Base-by-base conservation (phyloP, 2,888 invertebrate genomes). In the Polylopha cassiicola region DNA sequence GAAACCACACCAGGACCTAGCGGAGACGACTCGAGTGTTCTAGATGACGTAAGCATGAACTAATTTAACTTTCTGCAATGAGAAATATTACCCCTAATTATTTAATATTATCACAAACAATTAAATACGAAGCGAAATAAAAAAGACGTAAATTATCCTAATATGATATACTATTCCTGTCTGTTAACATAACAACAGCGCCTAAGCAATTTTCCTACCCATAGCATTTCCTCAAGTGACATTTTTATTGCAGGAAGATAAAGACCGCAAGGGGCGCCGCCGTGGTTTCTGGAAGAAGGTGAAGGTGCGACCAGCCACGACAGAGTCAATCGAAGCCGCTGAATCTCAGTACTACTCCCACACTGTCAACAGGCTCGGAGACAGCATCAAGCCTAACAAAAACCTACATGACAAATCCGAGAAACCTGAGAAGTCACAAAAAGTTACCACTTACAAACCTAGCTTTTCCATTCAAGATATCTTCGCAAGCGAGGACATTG, bases 201-300 rank as follows among this genome's bases (percentile, higher is more conserved):
- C n/a, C n/a, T n/a, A n/a, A n/a, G n/a, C n/a, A n/a, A n/a, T n/a
- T n/a, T n/a, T n/a, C n/a, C n/a, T n/a, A n/a, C n/a, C n/a, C n/a
- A n/a, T n/a, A n/a, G n/a, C n/a, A 17, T 8, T 36, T 7, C 26
- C 13, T 15, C 5, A 15, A 26, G 13, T 2, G 26, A 59, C 53
- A 13, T 34, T 52, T 11, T 55, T 51, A 4, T 61, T 65, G 13
- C 45, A 48, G 39, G 46, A 39, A 34, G 50, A 43, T 45, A 53
- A 54, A 26, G 61, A 58, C 14, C 55, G 61, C 39, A 74, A 72
- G 47, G 57, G 61, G 32, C 75, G 87, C 41, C 88, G 91, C 43
- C 89, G 91, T 46, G 92, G 93, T 33, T 89, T 90, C 56, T 93
- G 94, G 90, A 92, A 92, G 56, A 89, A 91, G 48, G 89, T 92